Evolutionary conservation across 1,140 invertebrate genomes (phyloP).

Genomic region (Tribolium castaneum): DNA sequence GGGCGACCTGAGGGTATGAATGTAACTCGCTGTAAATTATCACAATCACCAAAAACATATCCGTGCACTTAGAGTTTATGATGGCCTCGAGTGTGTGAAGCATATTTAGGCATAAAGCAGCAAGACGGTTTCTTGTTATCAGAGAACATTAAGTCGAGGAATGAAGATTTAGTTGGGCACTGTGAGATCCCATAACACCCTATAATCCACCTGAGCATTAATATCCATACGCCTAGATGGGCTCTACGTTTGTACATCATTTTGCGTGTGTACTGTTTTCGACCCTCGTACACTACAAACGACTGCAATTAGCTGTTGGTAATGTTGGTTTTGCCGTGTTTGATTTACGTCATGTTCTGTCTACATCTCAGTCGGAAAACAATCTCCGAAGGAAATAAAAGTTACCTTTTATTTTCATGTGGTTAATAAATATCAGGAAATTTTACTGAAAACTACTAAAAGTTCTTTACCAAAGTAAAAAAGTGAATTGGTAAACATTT

Average conservation of each 20-base stretch:
- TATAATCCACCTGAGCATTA: conserved; percentile 46
- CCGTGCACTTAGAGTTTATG: conserved; percentile 12
- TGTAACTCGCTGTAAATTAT: conserved; percentile 20
- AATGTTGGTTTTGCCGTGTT: conserved; percentile 18
- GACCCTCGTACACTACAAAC: conserved; percentile 14
- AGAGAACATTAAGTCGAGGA: conserved; percentile 35
- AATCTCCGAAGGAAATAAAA: conserved; percentile 1
- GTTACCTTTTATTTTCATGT: not conserved
- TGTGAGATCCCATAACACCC: conserved; percentile 40
- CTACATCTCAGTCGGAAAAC: not conserved
- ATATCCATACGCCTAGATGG: conserved; percentile 27
- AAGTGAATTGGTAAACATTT: too few relatives aligned
- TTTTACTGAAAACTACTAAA: too few relatives aligned
- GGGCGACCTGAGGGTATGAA: not conserved
- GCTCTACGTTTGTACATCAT: conserved; percentile 13
- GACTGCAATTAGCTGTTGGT: conserved; percentile 11
- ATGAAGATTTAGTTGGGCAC: conserved; percentile 44
- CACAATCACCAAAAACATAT: conserved; percentile 25
- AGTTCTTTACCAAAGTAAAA: too few relatives aligned
- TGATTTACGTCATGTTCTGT: not conserved
- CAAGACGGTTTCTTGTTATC: conserved; percentile 36
- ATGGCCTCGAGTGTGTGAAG: conserved; percentile 2
- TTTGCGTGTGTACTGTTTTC: not conserved
- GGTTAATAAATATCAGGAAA: too few relatives aligned
- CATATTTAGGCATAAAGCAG: conserved; percentile 20